A percentile compares a stretch with the other conserved stretches of the same genome.
phyloP scores from a whole-genome alignment of 2,797 vertebrate species.

The Helarctos malayanus region DNA sequence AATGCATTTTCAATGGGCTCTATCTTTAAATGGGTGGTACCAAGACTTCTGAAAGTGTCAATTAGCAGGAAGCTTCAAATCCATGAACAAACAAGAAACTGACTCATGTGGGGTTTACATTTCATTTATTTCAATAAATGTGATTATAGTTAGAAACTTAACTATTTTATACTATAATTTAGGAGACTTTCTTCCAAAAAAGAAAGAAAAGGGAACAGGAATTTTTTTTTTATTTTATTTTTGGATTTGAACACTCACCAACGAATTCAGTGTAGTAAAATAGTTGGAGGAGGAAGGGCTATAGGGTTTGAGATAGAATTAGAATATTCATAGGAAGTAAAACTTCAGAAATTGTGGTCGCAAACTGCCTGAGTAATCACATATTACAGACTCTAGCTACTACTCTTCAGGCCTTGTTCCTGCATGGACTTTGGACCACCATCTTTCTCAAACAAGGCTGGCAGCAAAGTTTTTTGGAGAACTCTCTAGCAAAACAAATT shows the following conservation, averaged over 20 bases:
- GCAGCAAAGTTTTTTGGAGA: neutral
- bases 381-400: neutral
- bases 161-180: constrained; percentile 59
- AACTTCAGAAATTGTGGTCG: neutral
- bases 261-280: constrained; percentile 1
- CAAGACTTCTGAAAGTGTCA: constrained; percentile 47
- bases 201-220: neutral
- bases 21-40: constrained; percentile 39
- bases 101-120: neutral
- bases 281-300: neutral
- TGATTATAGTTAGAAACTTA: constrained; percentile 42
- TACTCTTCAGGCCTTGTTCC: neutral
- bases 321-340: neutral
- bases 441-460: neutral
- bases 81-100: constrained; percentile 45
- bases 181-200: constrained; percentile 28
- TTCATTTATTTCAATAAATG: constrained; percentile 54
- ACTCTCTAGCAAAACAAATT: neutral
- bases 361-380: neutral
- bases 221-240: neutral
- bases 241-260: neutral
- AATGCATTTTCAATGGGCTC: neutral
- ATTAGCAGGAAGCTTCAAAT: constrained; percentile 64
- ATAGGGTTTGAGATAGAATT: neutral
- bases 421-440: neutral